Conservation (phyloP, 2,113 vertebrate genomes). For the Serinus canaria region DNA sequence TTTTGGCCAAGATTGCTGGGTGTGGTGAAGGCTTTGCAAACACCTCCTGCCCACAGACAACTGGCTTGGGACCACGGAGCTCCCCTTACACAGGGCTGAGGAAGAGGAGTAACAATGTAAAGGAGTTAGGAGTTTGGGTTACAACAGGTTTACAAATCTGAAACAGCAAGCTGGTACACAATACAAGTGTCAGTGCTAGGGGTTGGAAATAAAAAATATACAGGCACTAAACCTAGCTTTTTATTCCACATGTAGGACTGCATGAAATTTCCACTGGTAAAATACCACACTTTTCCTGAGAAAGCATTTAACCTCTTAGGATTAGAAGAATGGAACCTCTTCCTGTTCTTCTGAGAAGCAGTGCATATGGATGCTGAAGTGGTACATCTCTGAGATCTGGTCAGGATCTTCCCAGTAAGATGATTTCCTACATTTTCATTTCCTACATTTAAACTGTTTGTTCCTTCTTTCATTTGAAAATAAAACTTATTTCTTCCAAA, state of each 20-base stretch:
- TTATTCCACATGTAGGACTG: background rate
- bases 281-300: background rate
- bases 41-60: background rate
- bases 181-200: background rate
- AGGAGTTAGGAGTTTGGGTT: background rate
- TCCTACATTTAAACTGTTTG: background rate
- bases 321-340: background rate
- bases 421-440: background rate
- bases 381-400: background rate
- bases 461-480: background rate
- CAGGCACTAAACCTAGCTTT: background rate
- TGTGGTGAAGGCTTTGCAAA: background rate
- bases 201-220: background rate
- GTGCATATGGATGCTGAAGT: background rate
- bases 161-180: background rate
- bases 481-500: background rate
- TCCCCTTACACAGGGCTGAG: background rate
- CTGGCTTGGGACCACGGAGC: accelerated
- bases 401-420: background rate
- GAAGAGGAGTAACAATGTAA: background rate
- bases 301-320: background rate
- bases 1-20: background rate
- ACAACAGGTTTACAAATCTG: background rate
- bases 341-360: background rate
- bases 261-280: background rate